Evolutionary conservation across 2,797 vertebrate genomes (phyloP).

Genomic region (Diplodus sargus): DNA sequence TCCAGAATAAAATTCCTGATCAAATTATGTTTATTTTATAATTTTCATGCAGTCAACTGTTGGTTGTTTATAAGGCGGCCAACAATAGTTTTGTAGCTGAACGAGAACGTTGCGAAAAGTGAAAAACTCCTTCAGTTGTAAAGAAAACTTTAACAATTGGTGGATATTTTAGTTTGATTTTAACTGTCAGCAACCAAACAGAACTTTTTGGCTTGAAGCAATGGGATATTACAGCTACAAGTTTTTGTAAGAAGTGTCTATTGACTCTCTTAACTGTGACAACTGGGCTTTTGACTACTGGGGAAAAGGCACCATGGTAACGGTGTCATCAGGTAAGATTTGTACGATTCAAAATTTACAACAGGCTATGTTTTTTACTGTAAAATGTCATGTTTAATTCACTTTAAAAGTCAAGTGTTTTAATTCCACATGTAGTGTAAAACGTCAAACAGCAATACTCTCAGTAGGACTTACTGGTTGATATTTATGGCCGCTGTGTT

Average conservation of each 20-base stretch:
- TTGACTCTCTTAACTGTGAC: conserved; percentile 48
- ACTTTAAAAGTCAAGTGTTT: background rate
- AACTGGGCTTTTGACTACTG: conserved; percentile 69
- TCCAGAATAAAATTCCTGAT: background rate
- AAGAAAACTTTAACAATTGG: background rate
- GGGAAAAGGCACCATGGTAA: conserved; percentile 79
- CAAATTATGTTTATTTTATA: background rate
- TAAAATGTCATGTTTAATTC: conserved; percentile 7
- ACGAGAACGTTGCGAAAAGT: background rate
- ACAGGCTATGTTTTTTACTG: background rate
- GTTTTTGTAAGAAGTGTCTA: conserved; percentile 47
- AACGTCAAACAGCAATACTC: background rate
- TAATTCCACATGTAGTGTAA: background rate
- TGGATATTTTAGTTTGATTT: background rate
- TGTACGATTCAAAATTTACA: background rate
- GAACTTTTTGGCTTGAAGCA: background rate
- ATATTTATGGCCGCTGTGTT: background rate
- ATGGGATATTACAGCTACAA: background rate
- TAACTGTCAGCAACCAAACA: background rate
- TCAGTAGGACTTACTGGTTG: background rate
- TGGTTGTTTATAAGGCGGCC: background rate
- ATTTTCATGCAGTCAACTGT: background rate
- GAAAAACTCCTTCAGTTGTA: background rate
- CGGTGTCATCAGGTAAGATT: conserved; percentile 78
- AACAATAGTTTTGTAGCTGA: background rate